A percentile compares a stretch with the other conserved stretches of the same genome.
Evolutionary conservation across 2,888 invertebrate species (phyloP).

Genomic region (Nephrotoma guestfalica): DNA sequence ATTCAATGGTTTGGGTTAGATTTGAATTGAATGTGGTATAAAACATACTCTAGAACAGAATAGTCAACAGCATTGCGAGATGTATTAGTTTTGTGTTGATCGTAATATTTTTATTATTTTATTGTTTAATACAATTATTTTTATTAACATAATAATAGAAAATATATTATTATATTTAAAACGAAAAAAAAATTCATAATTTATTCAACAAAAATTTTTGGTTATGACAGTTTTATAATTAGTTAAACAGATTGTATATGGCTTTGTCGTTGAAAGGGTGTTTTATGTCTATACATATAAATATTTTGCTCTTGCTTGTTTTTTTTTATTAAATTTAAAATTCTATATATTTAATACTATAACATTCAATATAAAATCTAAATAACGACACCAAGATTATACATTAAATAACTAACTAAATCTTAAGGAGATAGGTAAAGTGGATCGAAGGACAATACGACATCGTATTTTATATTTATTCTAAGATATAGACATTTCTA

Average conservation of each 20-base stretch:
- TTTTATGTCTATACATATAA: background rate
- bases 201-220: slow-evolving; percentile 16
- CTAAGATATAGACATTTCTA: background rate
- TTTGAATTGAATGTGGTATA: background rate
- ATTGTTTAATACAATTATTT: background rate
- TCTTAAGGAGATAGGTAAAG: background rate
- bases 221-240: slow-evolving; percentile 35
- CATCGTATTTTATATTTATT: background rate
- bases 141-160: background rate
- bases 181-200: background rate
- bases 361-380: background rate
- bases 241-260: slow-evolving; percentile 14
- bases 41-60: background rate
- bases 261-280: slow-evolving; percentile 1
- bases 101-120: background rate
- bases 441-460: background rate
- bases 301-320: background rate
- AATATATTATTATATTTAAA: background rate
- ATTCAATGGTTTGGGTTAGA: background rate
- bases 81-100: background rate
- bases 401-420: background rate
- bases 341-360: background rate
- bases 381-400: background rate
- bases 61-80: background rate
- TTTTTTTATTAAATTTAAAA: background rate